Evolutionary conservation across 2,888 invertebrate species (phyloP).

Genomic region (Cosmia pyralina): DNA sequence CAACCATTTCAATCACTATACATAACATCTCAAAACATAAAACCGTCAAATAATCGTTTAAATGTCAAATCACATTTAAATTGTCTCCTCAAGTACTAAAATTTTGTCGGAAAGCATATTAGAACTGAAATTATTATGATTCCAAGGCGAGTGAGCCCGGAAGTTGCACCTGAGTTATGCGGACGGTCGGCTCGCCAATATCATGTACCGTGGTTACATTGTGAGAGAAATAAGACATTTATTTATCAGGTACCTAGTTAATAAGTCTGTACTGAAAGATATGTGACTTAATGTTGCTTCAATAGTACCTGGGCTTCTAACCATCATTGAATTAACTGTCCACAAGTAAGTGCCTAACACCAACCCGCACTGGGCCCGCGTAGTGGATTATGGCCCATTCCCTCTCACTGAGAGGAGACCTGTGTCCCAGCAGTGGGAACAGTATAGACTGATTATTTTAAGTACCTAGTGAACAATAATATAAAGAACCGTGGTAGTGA

Average conservation of each 20-base stretch:
- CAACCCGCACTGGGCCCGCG: too few relatives aligned
- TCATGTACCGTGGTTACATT: slow-evolving; percentile 37
- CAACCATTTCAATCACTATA: slow-evolving; percentile 38
- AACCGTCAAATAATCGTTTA: slow-evolving; percentile 23
- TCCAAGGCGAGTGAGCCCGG: slow-evolving; percentile 56
- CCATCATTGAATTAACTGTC: too few relatives aligned
- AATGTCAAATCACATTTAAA: slow-evolving; percentile 38
- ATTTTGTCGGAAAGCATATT: slow-evolving; percentile 32
- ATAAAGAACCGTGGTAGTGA: not conserved
- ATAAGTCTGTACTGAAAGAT: slow-evolving; percentile 5
- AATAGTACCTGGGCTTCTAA: not conserved
- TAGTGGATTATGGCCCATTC: too few relatives aligned
- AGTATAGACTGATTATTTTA: too few relatives aligned
- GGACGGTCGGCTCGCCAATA: slow-evolving; percentile 16
- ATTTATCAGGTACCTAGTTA: slow-evolving; percentile 18
- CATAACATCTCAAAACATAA: slow-evolving; percentile 10
- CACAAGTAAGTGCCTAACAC: too few relatives aligned
- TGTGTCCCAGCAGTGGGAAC: too few relatives aligned
- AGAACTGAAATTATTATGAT: slow-evolving; percentile 55
- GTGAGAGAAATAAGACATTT: slow-evolving; percentile 27
- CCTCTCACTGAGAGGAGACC: too few relatives aligned
- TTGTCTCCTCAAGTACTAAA: slow-evolving; percentile 21
- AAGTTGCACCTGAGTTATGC: slow-evolving; percentile 59
- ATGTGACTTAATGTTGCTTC: slow-evolving; percentile 7
- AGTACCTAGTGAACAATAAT: not conserved